phyloP scores from a whole-genome alignment of 2,113 vertebrate genomes.

The Cyanoliseus patagonus region DNA sequence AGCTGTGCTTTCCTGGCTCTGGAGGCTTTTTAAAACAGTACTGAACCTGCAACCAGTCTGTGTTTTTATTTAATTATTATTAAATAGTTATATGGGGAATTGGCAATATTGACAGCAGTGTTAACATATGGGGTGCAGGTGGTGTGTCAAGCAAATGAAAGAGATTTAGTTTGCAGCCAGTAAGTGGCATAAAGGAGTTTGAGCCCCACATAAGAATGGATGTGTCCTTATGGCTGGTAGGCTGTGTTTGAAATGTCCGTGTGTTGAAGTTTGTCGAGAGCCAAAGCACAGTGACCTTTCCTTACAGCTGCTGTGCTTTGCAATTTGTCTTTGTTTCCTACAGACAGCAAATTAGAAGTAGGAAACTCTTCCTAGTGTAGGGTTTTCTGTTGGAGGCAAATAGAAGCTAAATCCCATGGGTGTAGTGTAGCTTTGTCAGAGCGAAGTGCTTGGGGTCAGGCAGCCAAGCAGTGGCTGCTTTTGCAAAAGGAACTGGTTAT shows the following conservation, averaged over 20 bases:
- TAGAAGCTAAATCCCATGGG: background rate
- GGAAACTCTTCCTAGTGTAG: background rate
- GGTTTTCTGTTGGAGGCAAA: conserved; percentile 34
- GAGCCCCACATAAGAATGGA: background rate
- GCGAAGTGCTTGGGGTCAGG: background rate
- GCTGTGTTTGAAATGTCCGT: background rate
- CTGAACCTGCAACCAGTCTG: conserved; percentile 48
- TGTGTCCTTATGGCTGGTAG: background rate
- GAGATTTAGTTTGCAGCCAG: conserved; percentile 36
- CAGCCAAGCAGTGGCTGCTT: background rate
- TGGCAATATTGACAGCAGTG: conserved; percentile 62
- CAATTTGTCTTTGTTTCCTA: conserved; percentile 22
- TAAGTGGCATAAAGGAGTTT: conserved; percentile 25
- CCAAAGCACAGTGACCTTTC: background rate
- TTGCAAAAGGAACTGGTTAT: background rate
- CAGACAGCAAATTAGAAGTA: conserved; percentile 3
- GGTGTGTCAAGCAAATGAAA: conserved; percentile 41
- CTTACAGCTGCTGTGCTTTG: background rate
- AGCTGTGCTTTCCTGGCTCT: conserved; percentile 36
- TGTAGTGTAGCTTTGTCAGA: conserved; percentile 8
- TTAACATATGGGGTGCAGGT: conserved; percentile 64
- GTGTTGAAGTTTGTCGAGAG: background rate
- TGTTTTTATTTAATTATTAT: conserved; percentile 68
- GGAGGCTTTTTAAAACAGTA: conserved; percentile 42
- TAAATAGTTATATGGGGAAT: conserved; percentile 58